phyloP scores from a whole-genome alignment of 1,140 invertebrate species.

The Neuroterus valhalla region DNA sequence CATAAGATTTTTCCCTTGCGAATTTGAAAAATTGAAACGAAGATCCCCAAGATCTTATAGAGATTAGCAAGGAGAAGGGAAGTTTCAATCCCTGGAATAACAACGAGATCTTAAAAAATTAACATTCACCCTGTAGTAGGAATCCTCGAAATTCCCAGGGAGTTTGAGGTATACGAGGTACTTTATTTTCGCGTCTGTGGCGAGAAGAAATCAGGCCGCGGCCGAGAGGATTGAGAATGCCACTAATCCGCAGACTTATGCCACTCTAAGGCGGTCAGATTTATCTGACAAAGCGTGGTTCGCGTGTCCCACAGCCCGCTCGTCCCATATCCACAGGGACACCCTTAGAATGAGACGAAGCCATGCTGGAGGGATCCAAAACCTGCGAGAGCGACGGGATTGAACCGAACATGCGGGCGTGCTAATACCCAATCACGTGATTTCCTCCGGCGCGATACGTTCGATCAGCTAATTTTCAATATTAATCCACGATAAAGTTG shows the following conservation, averaged over 20 bases:
- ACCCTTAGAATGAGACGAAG: constrained; percentile 42
- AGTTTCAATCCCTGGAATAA: constrained; percentile 46
- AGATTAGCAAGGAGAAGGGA: background rate
- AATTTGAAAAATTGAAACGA: background rate
- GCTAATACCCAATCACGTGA: constrained; percentile 61
- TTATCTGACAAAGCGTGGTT: constrained; percentile 70
- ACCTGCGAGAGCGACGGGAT: constrained; percentile 48
- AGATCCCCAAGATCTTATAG: background rate
- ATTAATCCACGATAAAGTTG: constrained; percentile 62
- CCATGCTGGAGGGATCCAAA: constrained; percentile 37
- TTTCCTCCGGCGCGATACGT: constrained; percentile 50
- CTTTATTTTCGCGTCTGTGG: constrained; percentile 15
- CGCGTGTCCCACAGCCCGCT: constrained; percentile 44
- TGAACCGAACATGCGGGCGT: constrained; percentile 58
- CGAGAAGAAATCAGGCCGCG: constrained; percentile 33
- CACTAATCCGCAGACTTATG: constrained; percentile 74
- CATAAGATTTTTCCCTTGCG: no score
- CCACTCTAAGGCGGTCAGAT: constrained; percentile 71
- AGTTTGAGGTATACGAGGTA: background rate
- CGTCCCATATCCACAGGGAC: constrained; percentile 50
- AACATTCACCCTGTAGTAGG: constrained; percentile 48
- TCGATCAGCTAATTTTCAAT: constrained; percentile 63
- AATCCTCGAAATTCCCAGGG: no score
- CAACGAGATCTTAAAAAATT: constrained; percentile 61
- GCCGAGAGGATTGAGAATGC: constrained; percentile 52